Evolutionary conservation across 2,113 vertebrate species (phyloP), one percentile per base, ranked within the genome.

Genomic region (Alouatta palliata): DNA sequence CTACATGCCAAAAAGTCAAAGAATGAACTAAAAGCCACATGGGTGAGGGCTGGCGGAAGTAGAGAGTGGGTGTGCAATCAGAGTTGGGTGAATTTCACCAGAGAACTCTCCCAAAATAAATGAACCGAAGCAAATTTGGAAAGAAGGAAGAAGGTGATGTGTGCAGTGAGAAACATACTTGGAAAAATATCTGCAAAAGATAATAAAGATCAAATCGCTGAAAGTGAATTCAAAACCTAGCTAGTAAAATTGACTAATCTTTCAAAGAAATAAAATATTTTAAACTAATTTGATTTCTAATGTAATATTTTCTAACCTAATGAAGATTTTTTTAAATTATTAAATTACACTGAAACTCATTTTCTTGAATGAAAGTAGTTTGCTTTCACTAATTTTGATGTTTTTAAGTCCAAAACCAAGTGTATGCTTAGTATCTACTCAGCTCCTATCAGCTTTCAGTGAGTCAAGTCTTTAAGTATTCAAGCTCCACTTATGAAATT

Each of bases 301-400:
- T 27, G 10, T 23, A 21, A 12, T 45, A 54, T 85, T 52, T 87
- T 92, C 23, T 89, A 94, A 66, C 21, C n/a, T 49, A 92, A 82
- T 90, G 35, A 96, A 80, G n/a, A 91, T 64, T 14, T 64, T 45
- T 75, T 92, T 3, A 17, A 90, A 79, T 87, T 77, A 77, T 56
- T 87, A 87, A 19, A 75, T 75, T 85, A 54, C 61, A 94, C 96
- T 93, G 77, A 79, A 95, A 86, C n/a, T 89, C 19, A 81, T 87
- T 79, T 85, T 56, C 25, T 68, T 90, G 27, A 58, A 10, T 45
- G 68, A 58, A 81, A 90, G 7, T n/a, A 30, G 13, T 54, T 30
- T 45, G 12, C 52, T 58, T 76, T 82, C 47, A 54, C 54, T 61
- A 90, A 40, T 95, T 91, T 81, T 52, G 12, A 30, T 86, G 4